These are phyloP conservation scores for Parasteatoda lunata DNA, from an alignment of 2,888 invertebrate species.

Conservation along the genomic window DNA sequence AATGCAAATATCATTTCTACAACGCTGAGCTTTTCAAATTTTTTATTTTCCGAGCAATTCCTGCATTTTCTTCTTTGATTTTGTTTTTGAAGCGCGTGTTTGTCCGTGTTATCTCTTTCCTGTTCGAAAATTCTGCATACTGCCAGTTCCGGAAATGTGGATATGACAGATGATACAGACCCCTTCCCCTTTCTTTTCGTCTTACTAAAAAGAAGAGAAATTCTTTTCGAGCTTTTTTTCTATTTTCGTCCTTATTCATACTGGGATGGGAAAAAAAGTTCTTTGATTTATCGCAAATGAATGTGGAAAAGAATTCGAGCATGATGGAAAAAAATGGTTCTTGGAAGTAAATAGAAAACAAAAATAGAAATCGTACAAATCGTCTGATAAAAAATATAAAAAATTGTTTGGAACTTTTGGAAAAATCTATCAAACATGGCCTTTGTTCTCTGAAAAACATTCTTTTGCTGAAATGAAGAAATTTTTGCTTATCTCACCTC, in stretches of 20 bases:
- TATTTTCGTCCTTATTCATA: constrained; percentile 14
- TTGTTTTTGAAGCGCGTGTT: background rate
- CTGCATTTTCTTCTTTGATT: background rate
- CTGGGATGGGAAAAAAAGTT: constrained; percentile 7
- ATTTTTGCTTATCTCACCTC: constrained; percentile 10
- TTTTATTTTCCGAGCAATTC: background rate
- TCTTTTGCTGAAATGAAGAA: background rate
- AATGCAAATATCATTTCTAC: no score
- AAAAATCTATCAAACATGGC: constrained; percentile 4
- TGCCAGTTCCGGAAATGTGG: background rate
- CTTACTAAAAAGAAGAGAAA: constrained; percentile 22
- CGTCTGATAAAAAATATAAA: constrained; percentile 5
- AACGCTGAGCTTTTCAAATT: background rate
- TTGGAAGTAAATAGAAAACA: background rate
- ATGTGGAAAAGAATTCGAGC: constrained; percentile 7
- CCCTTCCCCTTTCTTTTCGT: background rate
- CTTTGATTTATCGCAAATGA: constrained; percentile 41
- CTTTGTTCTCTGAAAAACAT: constrained; percentile 8
- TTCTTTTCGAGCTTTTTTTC: constrained; percentile 36
- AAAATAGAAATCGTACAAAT: constrained; percentile 21
- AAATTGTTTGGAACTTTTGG: background rate
- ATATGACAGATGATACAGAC: background rate
- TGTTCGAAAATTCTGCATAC: background rate
- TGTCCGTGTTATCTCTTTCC: background rate
- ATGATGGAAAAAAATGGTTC: background rate